Evolutionary conservation across 2,888 invertebrate species (phyloP), one percentile per base, ranked within the genome.

Genomic region (Apamea anceps): DNA sequence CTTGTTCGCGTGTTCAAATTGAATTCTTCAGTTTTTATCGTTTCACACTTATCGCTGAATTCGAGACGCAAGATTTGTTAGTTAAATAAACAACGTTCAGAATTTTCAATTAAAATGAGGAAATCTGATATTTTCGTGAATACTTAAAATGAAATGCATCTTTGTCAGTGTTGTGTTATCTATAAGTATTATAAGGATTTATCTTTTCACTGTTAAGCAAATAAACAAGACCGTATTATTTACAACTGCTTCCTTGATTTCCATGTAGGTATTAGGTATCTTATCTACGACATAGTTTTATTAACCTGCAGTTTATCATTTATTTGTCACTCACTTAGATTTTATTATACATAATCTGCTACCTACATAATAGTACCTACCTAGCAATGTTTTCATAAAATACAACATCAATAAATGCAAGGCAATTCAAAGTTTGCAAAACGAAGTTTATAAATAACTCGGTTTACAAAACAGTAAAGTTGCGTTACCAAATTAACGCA

Each of bases 31-130:
- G 57, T 79, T 82, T 84, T 90, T 88, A 88, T 86, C 79, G 88
- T 77, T 86, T 75, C 48, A 57, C 79, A 79, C 79, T 86, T 86
- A 88, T 90, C 90, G 87, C 81, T 84, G 83, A 81, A 85, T 86
- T 88, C 67, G 80, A 80, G 32, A 75, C 84, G 89, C 81, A 73
- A 77, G 83, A 71, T 85, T 75, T 87, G 85, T 87, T 81, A 85
- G 85, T 37, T 66, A 51, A 85, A 87, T 81, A 66, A 80, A 87
- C 72, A 87, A 63, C 51, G 57, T 70, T 68, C 25, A 18, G 65
- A n/a, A 62, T 80, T 15, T 42, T 75, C 63, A 63, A 81, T 66
- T 73, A 75, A 62, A 75, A 57, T 63, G 25, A 45, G 6, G 3
- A 42, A 72, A 60, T 28, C 15, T 0, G 37, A 60, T 37, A 18